A percentile compares a stretch with the other conserved stretches of the same genome.
phyloP scores from a whole-genome alignment of 2,888 invertebrate genomes.

The Hemicrepidius hirtus region DNA sequence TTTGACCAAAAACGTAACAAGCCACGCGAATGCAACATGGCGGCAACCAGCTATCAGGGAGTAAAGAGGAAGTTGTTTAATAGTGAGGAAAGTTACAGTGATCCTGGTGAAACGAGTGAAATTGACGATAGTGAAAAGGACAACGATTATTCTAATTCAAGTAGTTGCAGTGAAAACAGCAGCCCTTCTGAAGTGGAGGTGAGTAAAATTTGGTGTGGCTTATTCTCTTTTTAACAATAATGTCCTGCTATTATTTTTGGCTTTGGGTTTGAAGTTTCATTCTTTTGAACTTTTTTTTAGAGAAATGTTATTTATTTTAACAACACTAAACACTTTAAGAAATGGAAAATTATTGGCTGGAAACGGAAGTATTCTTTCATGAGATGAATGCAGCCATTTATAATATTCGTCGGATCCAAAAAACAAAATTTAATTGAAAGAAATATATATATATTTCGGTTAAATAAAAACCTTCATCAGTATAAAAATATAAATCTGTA shows the following conservation, averaged over 20 bases:
- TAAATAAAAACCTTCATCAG: too few relatives aligned
- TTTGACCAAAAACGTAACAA: background rate
- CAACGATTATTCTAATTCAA: background rate
- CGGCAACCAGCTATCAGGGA: background rate
- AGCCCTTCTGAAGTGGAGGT: background rate
- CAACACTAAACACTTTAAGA: background rate
- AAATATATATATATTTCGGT: too few relatives aligned
- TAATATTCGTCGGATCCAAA: too few relatives aligned
- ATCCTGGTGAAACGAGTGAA: background rate
- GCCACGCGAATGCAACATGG: background rate
- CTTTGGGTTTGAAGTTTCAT: background rate
- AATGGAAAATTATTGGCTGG: too few relatives aligned
- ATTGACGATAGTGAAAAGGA: conserved; percentile 5
- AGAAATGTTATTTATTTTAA: background rate
- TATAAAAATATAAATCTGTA: too few relatives aligned
- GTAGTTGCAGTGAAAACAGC: background rate
- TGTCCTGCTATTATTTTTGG: background rate
- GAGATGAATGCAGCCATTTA: too few relatives aligned
- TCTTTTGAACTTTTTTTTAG: background rate
- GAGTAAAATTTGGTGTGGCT: conserved; percentile 13
- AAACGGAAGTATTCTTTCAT: too few relatives aligned
- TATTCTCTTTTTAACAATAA: conserved; percentile 3
- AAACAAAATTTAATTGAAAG: too few relatives aligned
- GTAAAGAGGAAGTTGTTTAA: background rate
- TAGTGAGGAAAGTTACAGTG: background rate